These are phyloP conservation scores for Lithobates pipiens DNA, from an alignment of 2,797 vertebrate genomes.

Conservation along the genomic window DNA sequence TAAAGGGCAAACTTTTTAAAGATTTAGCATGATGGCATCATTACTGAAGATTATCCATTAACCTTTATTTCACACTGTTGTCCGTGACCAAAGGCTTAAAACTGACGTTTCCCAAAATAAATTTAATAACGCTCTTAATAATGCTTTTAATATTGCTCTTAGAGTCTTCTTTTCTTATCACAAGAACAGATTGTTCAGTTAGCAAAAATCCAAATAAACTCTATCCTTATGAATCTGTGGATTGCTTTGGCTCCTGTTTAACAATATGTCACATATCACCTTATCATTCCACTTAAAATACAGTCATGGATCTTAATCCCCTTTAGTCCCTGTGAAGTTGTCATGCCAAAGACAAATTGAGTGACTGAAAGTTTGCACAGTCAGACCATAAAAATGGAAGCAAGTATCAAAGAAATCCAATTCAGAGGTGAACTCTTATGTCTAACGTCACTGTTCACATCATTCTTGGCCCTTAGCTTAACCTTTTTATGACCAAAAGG, in stretches of 20 bases:
- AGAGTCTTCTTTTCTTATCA: conserved; percentile 13
- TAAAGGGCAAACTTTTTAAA: not conserved
- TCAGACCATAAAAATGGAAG: not conserved
- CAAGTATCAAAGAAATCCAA: not conserved
- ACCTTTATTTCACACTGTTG: conserved; percentile 4
- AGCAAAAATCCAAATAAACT: not conserved
- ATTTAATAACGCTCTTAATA: conserved; percentile 3
- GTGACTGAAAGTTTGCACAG: not conserved
- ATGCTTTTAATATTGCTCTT: not conserved
- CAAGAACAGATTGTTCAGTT: not conserved
- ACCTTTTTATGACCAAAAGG: no score
- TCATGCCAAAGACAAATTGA: not conserved
- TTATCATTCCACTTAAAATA: not conserved
- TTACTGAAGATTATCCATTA: conserved; percentile 33
- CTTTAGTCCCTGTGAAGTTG: not conserved
- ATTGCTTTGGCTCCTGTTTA: not conserved
- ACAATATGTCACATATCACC: not conserved
- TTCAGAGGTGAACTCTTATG: not conserved
- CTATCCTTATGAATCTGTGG: not conserved
- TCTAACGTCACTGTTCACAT: no score
- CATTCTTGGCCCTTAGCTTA: not conserved
- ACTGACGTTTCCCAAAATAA: conserved; percentile 2
- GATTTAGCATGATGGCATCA: conserved; percentile 8
- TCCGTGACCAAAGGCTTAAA: conserved; percentile 17
- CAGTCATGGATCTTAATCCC: not conserved